These are phyloP conservation scores for Scelioninae gen. 1 DNA, from an alignment of 2,888 invertebrate genomes.

Conservation along the genomic window DNA sequence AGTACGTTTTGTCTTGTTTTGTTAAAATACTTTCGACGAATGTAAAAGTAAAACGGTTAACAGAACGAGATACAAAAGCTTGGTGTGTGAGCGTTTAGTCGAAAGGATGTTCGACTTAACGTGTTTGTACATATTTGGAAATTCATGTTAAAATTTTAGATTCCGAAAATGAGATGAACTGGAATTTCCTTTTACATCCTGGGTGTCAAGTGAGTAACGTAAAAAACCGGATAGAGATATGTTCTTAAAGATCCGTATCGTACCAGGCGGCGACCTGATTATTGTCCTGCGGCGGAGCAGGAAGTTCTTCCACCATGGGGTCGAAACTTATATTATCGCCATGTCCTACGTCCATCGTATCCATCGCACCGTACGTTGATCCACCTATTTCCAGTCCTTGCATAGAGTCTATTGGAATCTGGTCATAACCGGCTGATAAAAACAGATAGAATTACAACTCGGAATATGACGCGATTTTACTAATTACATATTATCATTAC, in stretches of 20 bases:
- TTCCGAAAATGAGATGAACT: slow-evolving; percentile 8
- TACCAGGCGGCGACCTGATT: slow-evolving; percentile 98
- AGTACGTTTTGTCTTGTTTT: slow-evolving; percentile 15
- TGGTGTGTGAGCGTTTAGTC: slow-evolving; percentile 1
- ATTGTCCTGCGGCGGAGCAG: slow-evolving; percentile 94
- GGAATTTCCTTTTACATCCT: slow-evolving; percentile 7
- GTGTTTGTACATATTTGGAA: too few relatives aligned
- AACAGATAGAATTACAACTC: too few relatives aligned
- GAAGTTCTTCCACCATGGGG: slow-evolving; percentile 88
- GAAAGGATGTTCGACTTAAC: too few relatives aligned
- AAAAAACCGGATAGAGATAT: slow-evolving; percentile 42
- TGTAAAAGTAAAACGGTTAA: slow-evolving; percentile 45
- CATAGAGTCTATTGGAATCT: slow-evolving; percentile 98
- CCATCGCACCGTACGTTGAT: slow-evolving; percentile 91
- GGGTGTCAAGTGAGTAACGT: slow-evolving; percentile 59
- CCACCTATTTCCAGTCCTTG: slow-evolving; percentile 96
- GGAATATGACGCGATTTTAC: too few relatives aligned
- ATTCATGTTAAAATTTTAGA: too few relatives aligned
- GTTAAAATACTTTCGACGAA: slow-evolving; percentile 57
- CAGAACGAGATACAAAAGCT: slow-evolving; percentile 28
- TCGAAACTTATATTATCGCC: slow-evolving; percentile 92
- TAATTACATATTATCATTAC: too few relatives aligned
- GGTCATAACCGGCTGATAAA: slow-evolving; percentile 93
- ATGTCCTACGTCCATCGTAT: slow-evolving; percentile 93
- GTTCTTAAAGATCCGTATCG: slow-evolving; percentile 94